These are phyloP conservation scores for Pseudorhiza aurosa DNA, from an alignment of 30 jellyfish, hydroid and myxozoan genomes.

Conservation along the genomic window DNA sequence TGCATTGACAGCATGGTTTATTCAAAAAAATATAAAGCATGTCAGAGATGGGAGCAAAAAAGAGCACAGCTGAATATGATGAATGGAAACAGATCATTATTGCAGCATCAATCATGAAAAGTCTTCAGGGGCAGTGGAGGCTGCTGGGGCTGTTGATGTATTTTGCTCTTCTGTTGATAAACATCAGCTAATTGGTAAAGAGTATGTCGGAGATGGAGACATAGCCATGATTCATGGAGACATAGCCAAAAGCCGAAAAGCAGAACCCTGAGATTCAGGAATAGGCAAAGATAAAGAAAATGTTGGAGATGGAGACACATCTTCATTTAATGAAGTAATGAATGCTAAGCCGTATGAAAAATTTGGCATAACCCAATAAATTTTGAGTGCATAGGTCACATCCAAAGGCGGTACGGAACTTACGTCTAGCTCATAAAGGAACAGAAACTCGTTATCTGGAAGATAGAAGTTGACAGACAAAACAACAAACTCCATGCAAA, in stretches of 20 bases:
- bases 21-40: constrained; percentile 44
- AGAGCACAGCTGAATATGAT: constrained; percentile 16
- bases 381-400: constrained; percentile 65
- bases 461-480: constrained; percentile 58
- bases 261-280: too few species aligned
- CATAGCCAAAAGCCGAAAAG: too few species aligned
- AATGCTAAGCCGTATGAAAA: constrained; percentile 25
- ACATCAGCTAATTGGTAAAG: neutral
- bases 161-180: constrained; percentile 39
- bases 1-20: constrained; percentile 21
- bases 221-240: too few species aligned
- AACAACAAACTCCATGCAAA: constrained; percentile 21
- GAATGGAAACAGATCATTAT: constrained; percentile 34
- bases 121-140: constrained; percentile 19
- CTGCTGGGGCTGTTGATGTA: constrained; percentile 47
- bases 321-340: constrained; percentile 29
- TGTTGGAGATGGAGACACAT: constrained; percentile 55
- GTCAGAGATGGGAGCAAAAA: constrained; percentile 37
- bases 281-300: neutral
- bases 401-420: constrained; percentile 55
- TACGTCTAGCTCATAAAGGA: constrained; percentile 8
- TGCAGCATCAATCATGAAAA: constrained; percentile 44
- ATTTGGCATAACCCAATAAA: constrained; percentile 37
- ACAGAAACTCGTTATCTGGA: constrained; percentile 57
- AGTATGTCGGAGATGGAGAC: constrained; percentile 55